Conservation (phyloP, 2,797 vertebrate genomes). For the Vipera latastei region DNA sequence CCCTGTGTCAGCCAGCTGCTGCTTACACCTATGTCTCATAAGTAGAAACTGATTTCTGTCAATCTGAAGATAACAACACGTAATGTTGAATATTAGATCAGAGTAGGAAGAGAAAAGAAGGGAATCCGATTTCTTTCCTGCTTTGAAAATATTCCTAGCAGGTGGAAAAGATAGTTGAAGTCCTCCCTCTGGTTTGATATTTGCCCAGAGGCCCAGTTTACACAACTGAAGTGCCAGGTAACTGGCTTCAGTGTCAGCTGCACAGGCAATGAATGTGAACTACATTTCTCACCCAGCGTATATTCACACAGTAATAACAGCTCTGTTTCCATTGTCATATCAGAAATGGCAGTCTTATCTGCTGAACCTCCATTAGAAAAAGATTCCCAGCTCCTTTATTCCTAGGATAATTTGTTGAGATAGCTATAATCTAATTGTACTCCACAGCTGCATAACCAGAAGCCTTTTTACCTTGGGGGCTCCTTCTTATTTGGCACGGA, state of each 20-base stretch:
- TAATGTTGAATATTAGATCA: slow-evolving; percentile 44
- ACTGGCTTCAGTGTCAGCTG: neutral
- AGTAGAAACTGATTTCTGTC: slow-evolving; percentile 43
- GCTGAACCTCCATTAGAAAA: slow-evolving; percentile 63
- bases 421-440: slow-evolving; percentile 67
- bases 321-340: slow-evolving; percentile 57
- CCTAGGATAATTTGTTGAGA: slow-evolving; percentile 68
- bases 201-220: slow-evolving; percentile 32
- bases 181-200: slow-evolving; percentile 31
- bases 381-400: slow-evolving; percentile 58
- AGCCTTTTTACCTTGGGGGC: slow-evolving; percentile 59
- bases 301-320: slow-evolving; percentile 58
- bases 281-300: slow-evolving; percentile 44
- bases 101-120: slow-evolving; percentile 36
- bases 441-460: slow-evolving; percentile 65
- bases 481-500: slow-evolving; percentile 59
- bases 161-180: slow-evolving; percentile 15
- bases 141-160: slow-evolving; percentile 19
- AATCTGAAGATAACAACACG: slow-evolving; percentile 24
- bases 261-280: neutral
- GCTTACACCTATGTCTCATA: neutral
- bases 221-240: neutral
- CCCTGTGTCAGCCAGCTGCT: slow-evolving; percentile 20
- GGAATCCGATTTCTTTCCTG: slow-evolving; percentile 33
- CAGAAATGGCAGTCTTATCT: slow-evolving; percentile 55